These are phyloP conservation scores for Zoanthus solanderi DNA, from an alignment of 92 coral and sea anemone species.

Conservation along the genomic window DNA sequence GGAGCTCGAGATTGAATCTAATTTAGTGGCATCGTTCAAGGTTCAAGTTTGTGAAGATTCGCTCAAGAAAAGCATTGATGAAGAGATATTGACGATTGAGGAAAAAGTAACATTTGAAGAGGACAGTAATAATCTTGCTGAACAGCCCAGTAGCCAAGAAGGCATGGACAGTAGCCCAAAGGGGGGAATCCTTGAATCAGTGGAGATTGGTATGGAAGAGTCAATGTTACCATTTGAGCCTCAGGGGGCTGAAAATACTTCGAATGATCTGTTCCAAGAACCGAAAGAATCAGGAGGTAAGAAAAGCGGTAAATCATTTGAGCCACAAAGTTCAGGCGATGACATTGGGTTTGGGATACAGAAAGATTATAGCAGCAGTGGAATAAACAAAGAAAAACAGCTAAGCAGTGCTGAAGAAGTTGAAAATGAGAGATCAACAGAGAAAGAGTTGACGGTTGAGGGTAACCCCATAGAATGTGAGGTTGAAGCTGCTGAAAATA, in stretches of 20 bases:
- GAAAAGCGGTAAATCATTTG: no score
- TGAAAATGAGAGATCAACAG: not conserved
- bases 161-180: not conserved
- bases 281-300: not conserved
- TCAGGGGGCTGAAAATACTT: not conserved
- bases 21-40: not conserved
- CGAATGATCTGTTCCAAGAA: not conserved
- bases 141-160: not conserved
- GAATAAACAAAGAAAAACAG: not conserved
- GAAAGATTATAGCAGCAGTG: not conserved
- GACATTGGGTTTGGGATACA: not conserved
- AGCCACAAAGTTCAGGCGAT: not conserved
- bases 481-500: not conserved
- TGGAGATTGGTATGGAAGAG: not conserved
- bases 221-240: not conserved
- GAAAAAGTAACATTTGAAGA: not conserved
- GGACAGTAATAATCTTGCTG: not conserved
- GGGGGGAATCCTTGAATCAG: not conserved
- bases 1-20: not conserved
- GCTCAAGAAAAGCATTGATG: not conserved
- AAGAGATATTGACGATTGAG: not conserved
- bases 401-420: not conserved
- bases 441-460: not conserved
- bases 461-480: not conserved
- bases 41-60: not conserved